Conservation (phyloP, 2,113 vertebrate species). For the Ifrita kowaldi region DNA sequence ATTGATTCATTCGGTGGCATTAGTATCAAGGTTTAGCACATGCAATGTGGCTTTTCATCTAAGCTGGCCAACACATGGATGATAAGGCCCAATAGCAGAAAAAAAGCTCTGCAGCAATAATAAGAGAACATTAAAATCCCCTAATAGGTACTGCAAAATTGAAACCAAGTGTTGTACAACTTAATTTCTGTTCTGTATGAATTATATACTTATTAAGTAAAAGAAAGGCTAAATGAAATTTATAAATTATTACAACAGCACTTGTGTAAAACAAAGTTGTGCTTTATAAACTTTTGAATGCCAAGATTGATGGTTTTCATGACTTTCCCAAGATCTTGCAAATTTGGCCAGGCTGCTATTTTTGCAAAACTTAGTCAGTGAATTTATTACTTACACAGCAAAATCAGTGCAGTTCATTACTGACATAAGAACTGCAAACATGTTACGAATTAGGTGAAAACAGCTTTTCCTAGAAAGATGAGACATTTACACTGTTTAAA, state of each 20-base stretch:
- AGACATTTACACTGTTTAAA: neutral
- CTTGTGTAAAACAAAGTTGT: slow-evolving; percentile 19
- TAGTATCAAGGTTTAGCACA: neutral
- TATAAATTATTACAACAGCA: slow-evolving; percentile 27
- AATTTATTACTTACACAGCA: slow-evolving; percentile 53
- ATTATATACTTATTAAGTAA: slow-evolving; percentile 18
- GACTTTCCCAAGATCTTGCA: slow-evolving; percentile 29
- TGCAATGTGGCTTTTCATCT: neutral
- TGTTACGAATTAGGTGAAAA: slow-evolving; percentile 53
- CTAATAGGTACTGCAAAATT: slow-evolving; percentile 36
- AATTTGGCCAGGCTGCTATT: neutral
- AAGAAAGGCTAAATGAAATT: slow-evolving; percentile 37
- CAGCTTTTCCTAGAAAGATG: slow-evolving; percentile 32
- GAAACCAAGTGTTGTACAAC: slow-evolving; percentile 34
- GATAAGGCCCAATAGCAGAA: neutral
- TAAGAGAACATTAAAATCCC: slow-evolving; percentile 7
- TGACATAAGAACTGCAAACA: slow-evolving; percentile 23
- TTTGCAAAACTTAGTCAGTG: neutral
- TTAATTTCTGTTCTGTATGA: slow-evolving; percentile 28
- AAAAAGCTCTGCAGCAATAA: neutral
- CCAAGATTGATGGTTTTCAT: slow-evolving; percentile 25
- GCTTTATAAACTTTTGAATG: slow-evolving; percentile 33
- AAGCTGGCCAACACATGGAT: neutral
- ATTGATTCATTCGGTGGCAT: slow-evolving; percentile 54
- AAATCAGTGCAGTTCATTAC: slow-evolving; percentile 40